phyloP scores from a whole-genome alignment of 2,888 invertebrate genomes.

The Brenthis hecate region DNA sequence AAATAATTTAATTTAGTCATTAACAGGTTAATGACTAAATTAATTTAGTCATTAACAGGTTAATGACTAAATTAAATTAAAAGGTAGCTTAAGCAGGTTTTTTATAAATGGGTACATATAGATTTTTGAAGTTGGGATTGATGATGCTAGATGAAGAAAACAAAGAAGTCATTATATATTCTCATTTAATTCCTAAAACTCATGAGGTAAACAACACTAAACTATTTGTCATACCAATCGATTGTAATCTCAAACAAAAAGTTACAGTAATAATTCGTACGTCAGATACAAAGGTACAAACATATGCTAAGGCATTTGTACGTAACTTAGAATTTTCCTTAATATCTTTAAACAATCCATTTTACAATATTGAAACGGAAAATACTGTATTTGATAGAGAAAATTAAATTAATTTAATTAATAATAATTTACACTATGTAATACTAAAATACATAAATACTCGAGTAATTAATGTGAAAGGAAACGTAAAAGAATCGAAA shows the following conservation, averaged over 20 bases:
- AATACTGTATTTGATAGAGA: conserved; percentile 56
- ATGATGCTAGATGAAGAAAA: conserved; percentile 48
- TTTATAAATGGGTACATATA: neutral
- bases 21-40: too few species aligned
- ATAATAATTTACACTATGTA: conserved; percentile 73
- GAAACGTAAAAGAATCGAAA: conserved; percentile 53
- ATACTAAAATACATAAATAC: conserved; percentile 73
- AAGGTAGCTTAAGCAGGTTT: neutral
- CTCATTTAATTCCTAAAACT: conserved; percentile 80
- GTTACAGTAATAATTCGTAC: conserved; percentile 51
- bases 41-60: too few species aligned
- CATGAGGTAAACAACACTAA: conserved; percentile 81
- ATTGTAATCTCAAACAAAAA: conserved; percentile 59
- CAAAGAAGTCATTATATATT: conserved; percentile 61
- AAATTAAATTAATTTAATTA: conserved; percentile 54
- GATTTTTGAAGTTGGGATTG: neutral
- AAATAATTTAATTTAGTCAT: too few species aligned
- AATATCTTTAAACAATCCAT: conserved; percentile 61
- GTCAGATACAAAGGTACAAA: conserved; percentile 44
- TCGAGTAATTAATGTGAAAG: conserved; percentile 58
- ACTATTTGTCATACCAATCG: conserved; percentile 72
- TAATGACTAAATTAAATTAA: too few species aligned
- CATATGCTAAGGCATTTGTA: conserved; percentile 44
- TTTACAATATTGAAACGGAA: conserved; percentile 50
- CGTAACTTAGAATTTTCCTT: conserved; percentile 38